Evolutionary conservation across 2,797 vertebrate species (phyloP).

Genomic region (Peromyscus eremicus): DNA sequence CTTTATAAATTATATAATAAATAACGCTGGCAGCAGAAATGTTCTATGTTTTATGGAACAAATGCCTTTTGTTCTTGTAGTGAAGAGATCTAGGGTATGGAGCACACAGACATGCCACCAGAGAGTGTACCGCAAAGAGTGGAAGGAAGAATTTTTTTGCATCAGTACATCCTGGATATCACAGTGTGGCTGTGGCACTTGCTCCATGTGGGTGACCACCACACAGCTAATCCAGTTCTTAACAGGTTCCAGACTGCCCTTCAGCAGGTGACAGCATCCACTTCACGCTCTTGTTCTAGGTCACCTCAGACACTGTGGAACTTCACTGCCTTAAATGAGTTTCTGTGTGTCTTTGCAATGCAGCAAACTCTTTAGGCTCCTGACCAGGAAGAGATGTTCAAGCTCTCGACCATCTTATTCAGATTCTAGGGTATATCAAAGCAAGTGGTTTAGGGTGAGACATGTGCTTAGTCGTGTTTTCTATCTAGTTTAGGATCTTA

Average conservation of each 20-base stretch:
- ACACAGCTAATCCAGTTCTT: not conserved
- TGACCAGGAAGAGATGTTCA: not conserved
- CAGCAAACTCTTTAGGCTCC: not conserved
- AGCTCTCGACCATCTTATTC: not conserved
- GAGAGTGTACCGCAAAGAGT: not conserved
- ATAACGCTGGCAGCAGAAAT: not conserved
- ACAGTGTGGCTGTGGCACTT: not conserved
- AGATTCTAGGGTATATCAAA: not conserved
- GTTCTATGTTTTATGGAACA: not conserved
- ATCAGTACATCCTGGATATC: not conserved
- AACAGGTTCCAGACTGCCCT: not conserved
- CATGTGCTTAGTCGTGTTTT: not conserved
- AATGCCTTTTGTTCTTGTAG: not conserved
- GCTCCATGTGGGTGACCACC: not conserved
- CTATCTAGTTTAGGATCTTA: not conserved
- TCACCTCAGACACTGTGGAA: not conserved
- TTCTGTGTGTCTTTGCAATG: not conserved
- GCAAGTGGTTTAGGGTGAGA: not conserved
- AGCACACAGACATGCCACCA: not conserved
- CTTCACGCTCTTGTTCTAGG: not conserved
- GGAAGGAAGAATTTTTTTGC: not conserved
- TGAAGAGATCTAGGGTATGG: not conserved
- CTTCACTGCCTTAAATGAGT: not conserved
- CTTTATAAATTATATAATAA: not conserved
- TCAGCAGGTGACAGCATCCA: not conserved